Evolutionary conservation across 2,113 vertebrate genomes (phyloP).

Genomic region (Macaca mulatta): DNA sequence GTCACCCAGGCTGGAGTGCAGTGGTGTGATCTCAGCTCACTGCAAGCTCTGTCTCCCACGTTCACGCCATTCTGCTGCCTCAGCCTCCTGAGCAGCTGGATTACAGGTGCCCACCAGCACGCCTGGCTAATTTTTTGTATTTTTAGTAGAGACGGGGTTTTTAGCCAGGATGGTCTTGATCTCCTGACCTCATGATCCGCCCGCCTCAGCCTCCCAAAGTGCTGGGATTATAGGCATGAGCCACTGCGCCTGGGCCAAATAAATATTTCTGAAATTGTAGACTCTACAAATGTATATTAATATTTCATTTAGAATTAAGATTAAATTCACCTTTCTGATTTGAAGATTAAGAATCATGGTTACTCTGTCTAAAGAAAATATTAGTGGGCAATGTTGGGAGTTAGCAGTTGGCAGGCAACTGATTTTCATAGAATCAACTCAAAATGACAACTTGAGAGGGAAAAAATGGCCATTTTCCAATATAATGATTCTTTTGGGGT

Average conservation of each 20-base stretch:
- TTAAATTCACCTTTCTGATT: conserved; percentile 26
- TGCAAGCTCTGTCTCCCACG: too few relatives aligned
- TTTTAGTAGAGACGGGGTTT: too few relatives aligned
- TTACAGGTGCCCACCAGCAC: too few relatives aligned
- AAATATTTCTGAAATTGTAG: conserved; percentile 12
- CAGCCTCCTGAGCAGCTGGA: too few relatives aligned
- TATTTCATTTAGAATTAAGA: background rate
- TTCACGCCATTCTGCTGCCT: too few relatives aligned
- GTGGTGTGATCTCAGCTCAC: too few relatives aligned
- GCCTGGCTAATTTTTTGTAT: too few relatives aligned
- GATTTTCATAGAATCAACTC: conserved; percentile 46
- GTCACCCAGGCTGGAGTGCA: too few relatives aligned
- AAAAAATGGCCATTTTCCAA: background rate
- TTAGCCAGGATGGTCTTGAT: too few relatives aligned
- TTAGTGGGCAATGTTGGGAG: background rate
- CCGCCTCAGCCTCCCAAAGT: too few relatives aligned
- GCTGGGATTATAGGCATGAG: too few relatives aligned
- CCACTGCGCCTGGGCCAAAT: background rate
- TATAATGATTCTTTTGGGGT: background rate
- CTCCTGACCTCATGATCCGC: too few relatives aligned
- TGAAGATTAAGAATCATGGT: background rate
- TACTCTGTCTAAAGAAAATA: conserved; percentile 31
- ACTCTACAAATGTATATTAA: background rate
- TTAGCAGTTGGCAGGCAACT: background rate
- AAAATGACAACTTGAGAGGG: background rate